Base-by-base conservation (phyloP, 2,888 invertebrate species). In the Phragmatobia fuliginosa region DNA sequence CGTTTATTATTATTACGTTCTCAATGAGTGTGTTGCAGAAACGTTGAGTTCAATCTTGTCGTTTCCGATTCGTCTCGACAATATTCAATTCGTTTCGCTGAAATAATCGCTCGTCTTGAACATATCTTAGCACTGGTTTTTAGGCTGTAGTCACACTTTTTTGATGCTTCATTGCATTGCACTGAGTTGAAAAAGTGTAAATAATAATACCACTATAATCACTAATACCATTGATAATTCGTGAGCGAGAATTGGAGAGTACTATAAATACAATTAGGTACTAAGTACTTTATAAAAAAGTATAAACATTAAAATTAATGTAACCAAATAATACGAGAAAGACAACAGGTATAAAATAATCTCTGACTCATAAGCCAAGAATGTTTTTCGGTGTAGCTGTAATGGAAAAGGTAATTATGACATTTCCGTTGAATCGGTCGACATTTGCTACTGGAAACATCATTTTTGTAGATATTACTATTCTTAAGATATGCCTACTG, bases 21-120 rank as follows among this genome's bases (percentile, higher is more conserved):
- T 63, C 63, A 67, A 68, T 74, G 62, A 60, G 31, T 69, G 62
- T 70, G 61, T 69, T 61, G 66, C 45, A 62, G 67, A 73, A 71
- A 75, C 81, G 72, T 77, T 73, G 69, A 61, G 77, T 83, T 80
- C 76, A 83, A 83, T 78, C 70, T 80, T 66, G 79, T 77, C 68
- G 73, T 85, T 81, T 80, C 66, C 75, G 66, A 83, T 84, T 83
- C 70, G 82, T 69, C 65, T 62, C 76, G 75, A 76, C 68, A 72
- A 75, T 80, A 74, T 73, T 61, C 72, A 45, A 32, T 56, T 62
- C 56, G 76, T 77, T 75, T 33, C 52, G 71, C 76, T 75, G 75
- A 74, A 72, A 69, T 75, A 78, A 79, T 78, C 71, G 65, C 52
- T 25, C 66, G 66, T 73, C 68, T 74, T 79, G 76, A 70, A 65